Conservation (phyloP, 2,797 vertebrate species). For the Labeo calbasu region DNA sequence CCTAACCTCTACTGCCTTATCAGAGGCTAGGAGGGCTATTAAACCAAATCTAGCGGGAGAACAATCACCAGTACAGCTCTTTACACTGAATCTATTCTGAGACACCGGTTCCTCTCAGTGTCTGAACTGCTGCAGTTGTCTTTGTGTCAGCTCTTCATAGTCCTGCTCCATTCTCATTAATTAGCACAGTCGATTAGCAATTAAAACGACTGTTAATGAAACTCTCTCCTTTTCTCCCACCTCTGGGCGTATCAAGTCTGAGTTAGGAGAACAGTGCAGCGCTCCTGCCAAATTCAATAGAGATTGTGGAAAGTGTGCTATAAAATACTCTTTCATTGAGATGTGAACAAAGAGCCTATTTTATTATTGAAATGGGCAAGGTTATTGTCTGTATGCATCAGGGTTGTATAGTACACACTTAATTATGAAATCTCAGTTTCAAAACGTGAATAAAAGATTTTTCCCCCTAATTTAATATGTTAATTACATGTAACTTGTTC, state of each 20-base stretch:
- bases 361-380: background rate
- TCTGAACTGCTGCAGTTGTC: conserved; percentile 11
- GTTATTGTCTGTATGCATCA: background rate
- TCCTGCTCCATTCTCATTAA: conserved; percentile 27
- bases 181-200: conserved; percentile 44
- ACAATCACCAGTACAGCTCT: background rate
- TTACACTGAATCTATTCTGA: background rate
- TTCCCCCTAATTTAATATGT: background rate
- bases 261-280: conserved; percentile 17
- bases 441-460: background rate
- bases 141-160: conserved; percentile 35
- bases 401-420: background rate
- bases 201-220: conserved; percentile 45
- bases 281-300: conserved; percentile 39
- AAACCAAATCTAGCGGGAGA: conserved; percentile 13
- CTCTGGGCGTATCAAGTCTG: conserved; percentile 20
- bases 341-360: conserved; percentile 7
- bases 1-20: background rate
- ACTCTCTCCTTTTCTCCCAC: conserved; percentile 27
- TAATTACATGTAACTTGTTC: background rate
- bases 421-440: conserved; percentile 1
- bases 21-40: conserved; percentile 4
- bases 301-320: conserved; percentile 12
- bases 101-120: background rate
- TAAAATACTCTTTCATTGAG: background rate